These are phyloP conservation scores for Andrena haemorrhoa DNA, from an alignment of 2,888 invertebrate species.

Conservation along the genomic window DNA sequence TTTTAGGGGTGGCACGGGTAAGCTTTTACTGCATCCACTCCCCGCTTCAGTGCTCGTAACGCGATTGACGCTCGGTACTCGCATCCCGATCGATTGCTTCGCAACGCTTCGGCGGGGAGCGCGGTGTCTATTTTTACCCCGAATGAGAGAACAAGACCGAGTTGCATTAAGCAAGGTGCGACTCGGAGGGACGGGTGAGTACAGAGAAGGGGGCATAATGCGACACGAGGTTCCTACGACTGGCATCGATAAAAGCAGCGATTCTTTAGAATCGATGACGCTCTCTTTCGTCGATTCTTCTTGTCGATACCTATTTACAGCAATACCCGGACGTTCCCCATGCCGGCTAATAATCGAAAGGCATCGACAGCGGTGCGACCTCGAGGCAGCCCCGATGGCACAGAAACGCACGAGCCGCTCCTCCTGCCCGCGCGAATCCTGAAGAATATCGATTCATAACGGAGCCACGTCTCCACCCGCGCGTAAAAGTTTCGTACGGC, in stretches of 20 bases:
- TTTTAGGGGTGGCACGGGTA: neutral
- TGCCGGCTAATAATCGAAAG: slow-evolving; percentile 2
- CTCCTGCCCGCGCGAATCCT: neutral
- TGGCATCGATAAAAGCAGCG: slow-evolving; percentile 42
- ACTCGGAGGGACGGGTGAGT: slow-evolving; percentile 41
- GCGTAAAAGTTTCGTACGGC: too few species aligned
- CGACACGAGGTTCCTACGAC: slow-evolving; percentile 45
- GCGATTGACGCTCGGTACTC: slow-evolving; percentile 42
- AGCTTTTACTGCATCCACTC: neutral
- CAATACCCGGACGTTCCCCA: neutral
- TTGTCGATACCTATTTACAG: slow-evolving; percentile 18
- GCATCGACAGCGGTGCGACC: slow-evolving; percentile 9
- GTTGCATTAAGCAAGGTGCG: slow-evolving; percentile 69
- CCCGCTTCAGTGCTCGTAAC: neutral
- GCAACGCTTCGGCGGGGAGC: slow-evolving; percentile 25
- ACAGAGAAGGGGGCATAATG: slow-evolving; percentile 36
- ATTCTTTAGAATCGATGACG: slow-evolving; percentile 37
- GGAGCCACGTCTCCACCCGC: neutral
- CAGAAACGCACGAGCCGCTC: slow-evolving; percentile 1
- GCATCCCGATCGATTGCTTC: slow-evolving; percentile 55
- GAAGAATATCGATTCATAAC: neutral
- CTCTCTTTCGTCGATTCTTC: slow-evolving; percentile 7
- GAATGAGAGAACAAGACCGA: slow-evolving; percentile 46
- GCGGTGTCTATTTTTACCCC: slow-evolving; percentile 52
- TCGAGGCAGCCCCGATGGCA: neutral